A percentile compares a stretch with the other conserved stretches of the same genome.
These are phyloP conservation scores for Paradisaea rubra DNA, from an alignment of 2,113 vertebrate species.

Conservation along the genomic window DNA sequence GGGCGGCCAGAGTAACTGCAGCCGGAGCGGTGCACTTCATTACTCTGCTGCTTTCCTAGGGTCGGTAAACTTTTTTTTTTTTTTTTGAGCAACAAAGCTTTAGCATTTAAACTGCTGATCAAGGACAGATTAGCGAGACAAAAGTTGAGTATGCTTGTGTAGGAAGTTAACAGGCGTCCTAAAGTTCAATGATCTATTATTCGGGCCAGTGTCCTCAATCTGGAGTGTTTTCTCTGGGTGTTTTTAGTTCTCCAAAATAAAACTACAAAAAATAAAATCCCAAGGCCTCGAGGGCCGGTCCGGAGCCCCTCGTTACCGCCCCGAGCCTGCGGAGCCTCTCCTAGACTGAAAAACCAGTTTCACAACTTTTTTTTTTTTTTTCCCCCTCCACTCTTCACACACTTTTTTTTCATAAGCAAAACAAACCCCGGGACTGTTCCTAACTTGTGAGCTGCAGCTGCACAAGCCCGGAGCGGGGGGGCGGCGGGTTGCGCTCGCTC, in stretches of 20 bases:
- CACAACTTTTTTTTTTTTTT: conserved; percentile 59
- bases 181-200: conserved; percentile 79
- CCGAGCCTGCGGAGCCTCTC: conserved; percentile 57
- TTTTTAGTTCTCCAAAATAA: conserved; percentile 32
- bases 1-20: neutral
- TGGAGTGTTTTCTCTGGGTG: neutral
- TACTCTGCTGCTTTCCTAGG: conserved; percentile 54
- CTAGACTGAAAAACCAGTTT: conserved; percentile 75
- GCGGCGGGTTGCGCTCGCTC: neutral
- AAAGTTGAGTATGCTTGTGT: conserved; percentile 80
- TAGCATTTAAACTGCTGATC: conserved; percentile 85
- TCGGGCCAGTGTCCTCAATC: conserved; percentile 61
- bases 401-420: neutral
- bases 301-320: conserved; percentile 60
- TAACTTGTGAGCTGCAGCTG: conserved; percentile 61
- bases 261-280: neutral
- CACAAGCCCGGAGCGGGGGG: neutral
- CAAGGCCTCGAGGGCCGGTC: conserved; percentile 59
- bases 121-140: conserved; percentile 86
- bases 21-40: conserved; percentile 25
- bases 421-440: conserved; percentile 47
- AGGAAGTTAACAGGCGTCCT: conserved; percentile 80
- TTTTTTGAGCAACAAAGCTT: conserved; percentile 66
- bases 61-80: conserved; percentile 41
- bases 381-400: neutral